Evolutionary conservation across 2,113 vertebrate species (phyloP).

Genomic region (Brienomyrus brachyistius): DNA sequence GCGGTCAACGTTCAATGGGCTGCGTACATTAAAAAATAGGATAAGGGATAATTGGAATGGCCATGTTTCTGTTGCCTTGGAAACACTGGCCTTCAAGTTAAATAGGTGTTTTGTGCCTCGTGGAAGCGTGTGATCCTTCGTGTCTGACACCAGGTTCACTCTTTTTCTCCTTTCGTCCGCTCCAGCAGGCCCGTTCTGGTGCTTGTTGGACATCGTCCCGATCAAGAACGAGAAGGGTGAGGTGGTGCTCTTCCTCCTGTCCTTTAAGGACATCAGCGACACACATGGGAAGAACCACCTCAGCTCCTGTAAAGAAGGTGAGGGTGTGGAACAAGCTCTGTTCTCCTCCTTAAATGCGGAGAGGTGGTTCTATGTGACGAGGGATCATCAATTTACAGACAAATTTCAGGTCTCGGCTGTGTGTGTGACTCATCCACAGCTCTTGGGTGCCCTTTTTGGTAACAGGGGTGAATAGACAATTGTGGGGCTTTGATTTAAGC

Average conservation of each 20-base stretch:
- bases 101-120: neutral
- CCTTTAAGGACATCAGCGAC: conserved; percentile 93
- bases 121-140: neutral
- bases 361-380: conserved; percentile 29
- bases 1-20: neutral
- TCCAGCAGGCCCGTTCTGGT: conserved; percentile 80
- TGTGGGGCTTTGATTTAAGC: conserved; percentile 10
- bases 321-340: conserved; percentile 5
- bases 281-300: conserved; percentile 55
- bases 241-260: conserved; percentile 93
- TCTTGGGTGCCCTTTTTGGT: neutral
- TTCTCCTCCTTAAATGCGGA: neutral
- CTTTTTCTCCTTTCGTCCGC: neutral
- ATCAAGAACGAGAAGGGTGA: conserved; percentile 96
- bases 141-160: neutral
- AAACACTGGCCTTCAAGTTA: conserved; percentile 4
- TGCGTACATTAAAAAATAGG: neutral
- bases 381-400: conserved; percentile 32
- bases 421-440: neutral
- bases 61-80: conserved; percentile 3
- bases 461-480: neutral
- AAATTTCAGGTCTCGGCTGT: neutral
- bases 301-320: conserved; percentile 67
- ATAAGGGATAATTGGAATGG: neutral
- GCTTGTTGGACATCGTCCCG: conserved; percentile 87